Conservation (phyloP, 2,888 invertebrate species). For the Pristionchus fissidentatus region DNA sequence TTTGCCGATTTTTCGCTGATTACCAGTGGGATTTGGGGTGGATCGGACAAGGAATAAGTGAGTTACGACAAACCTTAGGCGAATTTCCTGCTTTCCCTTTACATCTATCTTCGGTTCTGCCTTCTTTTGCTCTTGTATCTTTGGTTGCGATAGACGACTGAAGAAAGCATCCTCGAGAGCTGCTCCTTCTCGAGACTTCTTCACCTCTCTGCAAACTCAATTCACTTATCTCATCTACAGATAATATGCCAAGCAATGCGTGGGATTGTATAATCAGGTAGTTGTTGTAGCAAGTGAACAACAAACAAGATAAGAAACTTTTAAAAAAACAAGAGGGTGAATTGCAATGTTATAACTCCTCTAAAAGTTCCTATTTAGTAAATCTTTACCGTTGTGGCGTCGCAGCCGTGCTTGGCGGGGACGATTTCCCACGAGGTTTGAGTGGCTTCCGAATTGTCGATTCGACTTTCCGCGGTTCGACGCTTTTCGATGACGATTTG, state of each 20-base stretch:
- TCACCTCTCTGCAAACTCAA: neutral
- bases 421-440: neutral
- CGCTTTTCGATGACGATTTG: neutral
- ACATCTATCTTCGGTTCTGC: slow-evolving; percentile 4
- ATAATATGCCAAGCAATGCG: too few species aligned
- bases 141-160: neutral
- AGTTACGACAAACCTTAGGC: neutral
- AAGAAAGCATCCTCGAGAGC: slow-evolving; percentile 29
- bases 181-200: neutral
- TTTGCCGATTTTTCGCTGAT: slow-evolving; percentile 33
- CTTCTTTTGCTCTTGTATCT: neutral
- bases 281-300: too few species aligned
- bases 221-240: too few species aligned
- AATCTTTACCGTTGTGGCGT: neutral
- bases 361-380: too few species aligned
- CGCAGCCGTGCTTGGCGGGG: neutral
- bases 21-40: neutral
- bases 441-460: neutral
- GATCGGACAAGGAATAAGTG: neutral
- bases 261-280: neutral
- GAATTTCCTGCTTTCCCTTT: slow-evolving; percentile 29
- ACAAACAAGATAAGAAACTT: neutral
- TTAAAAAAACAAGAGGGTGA: neutral
- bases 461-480: neutral
- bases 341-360: too few species aligned